phyloP scores from a whole-genome alignment of 2,797 vertebrate genomes.

The Pyrocephalus nanus region DNA sequence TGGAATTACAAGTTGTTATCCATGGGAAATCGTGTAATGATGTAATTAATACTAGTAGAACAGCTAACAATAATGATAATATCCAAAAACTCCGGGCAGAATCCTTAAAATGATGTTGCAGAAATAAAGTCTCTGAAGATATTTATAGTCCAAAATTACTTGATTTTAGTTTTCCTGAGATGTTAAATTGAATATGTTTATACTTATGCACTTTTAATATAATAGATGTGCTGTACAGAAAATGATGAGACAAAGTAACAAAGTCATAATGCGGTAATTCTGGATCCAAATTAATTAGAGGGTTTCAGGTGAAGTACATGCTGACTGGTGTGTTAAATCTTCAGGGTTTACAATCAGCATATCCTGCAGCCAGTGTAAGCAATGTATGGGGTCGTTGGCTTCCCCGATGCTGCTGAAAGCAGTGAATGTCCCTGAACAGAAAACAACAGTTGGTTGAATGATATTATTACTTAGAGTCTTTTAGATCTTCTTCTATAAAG shows the following conservation, averaged over 20 bases:
- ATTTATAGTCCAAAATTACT: not conserved
- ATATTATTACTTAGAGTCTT: not conserved
- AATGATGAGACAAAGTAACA: not conserved
- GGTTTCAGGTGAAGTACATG: not conserved
- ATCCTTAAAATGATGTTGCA: not conserved
- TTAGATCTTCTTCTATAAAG: not conserved
- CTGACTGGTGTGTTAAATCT: not conserved
- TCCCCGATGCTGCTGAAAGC: not conserved
- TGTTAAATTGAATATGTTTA: not conserved
- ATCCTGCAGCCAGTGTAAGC: not conserved
- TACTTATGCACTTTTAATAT: not conserved
- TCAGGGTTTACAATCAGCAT: not conserved
- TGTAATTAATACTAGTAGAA: constrained; percentile 47
- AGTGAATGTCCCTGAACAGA: not conserved
- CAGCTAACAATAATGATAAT: constrained; percentile 1
- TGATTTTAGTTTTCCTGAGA: not conserved
- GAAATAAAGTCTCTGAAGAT: not conserved
- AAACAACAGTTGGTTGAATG: not conserved
- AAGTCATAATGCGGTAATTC: not conserved
- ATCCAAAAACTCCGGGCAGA: not conserved
- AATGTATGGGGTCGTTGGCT: not conserved
- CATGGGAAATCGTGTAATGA: constrained; percentile 56
- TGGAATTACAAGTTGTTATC: constrained; percentile 57
- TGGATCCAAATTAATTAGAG: not conserved
- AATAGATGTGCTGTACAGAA: not conserved